These are phyloP conservation scores for Drepana arcuata DNA, from an alignment of 1,140 invertebrate species.

Conservation along the genomic window DNA sequence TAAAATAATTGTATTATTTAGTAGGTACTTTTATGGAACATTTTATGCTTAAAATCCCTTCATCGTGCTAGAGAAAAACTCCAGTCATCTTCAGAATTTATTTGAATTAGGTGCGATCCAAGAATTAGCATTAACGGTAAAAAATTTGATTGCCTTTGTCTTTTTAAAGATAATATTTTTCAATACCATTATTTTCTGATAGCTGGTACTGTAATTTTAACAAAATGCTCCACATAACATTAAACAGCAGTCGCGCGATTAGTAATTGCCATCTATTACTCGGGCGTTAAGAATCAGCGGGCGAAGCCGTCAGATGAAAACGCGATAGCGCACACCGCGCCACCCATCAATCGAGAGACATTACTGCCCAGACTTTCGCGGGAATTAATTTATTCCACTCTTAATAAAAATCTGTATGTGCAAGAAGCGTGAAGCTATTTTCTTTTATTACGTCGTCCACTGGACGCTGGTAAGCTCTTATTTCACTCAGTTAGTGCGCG, in stretches of 20 bases:
- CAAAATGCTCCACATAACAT: no score
- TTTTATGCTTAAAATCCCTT: no score
- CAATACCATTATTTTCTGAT: no score
- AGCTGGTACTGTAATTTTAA: no score
- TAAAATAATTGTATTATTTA: slow-evolving; percentile 1
- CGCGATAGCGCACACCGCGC: slow-evolving; percentile 30
- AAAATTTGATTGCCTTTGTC: no score
- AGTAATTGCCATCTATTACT: slow-evolving; percentile 29
- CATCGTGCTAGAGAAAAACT: no score
- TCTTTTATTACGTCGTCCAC: slow-evolving; percentile 46
- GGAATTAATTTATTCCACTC: slow-evolving; percentile 55
- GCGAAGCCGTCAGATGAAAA: slow-evolving; percentile 55
- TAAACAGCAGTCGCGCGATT: no score
- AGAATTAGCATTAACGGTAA: no score
- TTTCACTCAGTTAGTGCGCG: slow-evolving; percentile 29
- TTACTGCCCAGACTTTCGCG: slow-evolving; percentile 53
- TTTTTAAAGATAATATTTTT: no score
- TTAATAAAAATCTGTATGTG: slow-evolving; percentile 63
- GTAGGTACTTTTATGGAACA: no score
- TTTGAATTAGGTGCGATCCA: no score
- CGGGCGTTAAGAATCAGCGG: slow-evolving; percentile 24
- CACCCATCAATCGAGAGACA: slow-evolving; percentile 40
- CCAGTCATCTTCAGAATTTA: no score
- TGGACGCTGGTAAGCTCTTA: slow-evolving; percentile 16
- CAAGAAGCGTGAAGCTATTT: slow-evolving; percentile 65